Conservation (phyloP, 2,113 vertebrate genomes). For the Campylomormyrus tamandua region DNA sequence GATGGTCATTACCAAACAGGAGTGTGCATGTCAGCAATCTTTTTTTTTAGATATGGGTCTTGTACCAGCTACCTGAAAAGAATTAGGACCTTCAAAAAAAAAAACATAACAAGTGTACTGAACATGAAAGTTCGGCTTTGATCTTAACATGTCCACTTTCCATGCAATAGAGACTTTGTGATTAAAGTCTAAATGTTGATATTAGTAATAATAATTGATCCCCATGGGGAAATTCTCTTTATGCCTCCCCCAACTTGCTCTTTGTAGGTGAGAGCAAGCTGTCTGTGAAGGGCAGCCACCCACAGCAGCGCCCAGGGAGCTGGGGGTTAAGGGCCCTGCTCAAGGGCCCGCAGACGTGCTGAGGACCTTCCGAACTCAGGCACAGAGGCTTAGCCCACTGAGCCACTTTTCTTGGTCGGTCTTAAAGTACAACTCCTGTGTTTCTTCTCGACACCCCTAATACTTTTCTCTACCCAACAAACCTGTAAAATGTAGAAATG, state of each 20-base stretch:
- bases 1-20: background rate
- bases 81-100: background rate
- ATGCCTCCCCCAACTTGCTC: no score
- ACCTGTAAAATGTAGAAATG: background rate
- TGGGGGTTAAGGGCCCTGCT: no score
- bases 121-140: background rate
- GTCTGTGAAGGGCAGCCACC: no score
- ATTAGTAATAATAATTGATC: background rate
- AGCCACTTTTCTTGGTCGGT: background rate
- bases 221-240: no score
- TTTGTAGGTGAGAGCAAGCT: no score
- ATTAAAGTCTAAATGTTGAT: background rate
- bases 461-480: background rate
- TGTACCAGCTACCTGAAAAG: background rate
- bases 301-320: no score
- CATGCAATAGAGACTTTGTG: background rate
- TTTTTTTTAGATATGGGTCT: conserved; percentile 18
- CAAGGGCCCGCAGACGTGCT: no score
- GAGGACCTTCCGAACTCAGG: no score
- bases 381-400: no score
- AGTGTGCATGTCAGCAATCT: conserved; percentile 24
- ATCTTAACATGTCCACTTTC: background rate
- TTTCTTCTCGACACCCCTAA: background rate
- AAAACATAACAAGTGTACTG: background rate
- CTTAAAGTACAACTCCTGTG: background rate